Percentiles rank a stretch among this genome's conserved stretches.
phyloP scores from a whole-genome alignment of 2,797 vertebrate species.

The Cichlasoma orientale region DNA sequence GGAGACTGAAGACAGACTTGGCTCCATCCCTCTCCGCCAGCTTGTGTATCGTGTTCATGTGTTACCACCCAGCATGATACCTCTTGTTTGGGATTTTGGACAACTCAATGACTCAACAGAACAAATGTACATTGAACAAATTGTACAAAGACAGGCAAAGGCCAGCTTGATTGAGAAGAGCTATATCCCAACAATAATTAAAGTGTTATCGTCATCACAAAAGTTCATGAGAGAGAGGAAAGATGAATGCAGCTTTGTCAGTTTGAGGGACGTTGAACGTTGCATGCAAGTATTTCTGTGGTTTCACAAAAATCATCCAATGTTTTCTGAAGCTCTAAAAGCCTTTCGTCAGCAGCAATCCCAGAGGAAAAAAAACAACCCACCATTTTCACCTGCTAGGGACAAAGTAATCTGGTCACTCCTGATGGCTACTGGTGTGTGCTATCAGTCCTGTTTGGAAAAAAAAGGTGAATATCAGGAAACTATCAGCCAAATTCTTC shows the following conservation, averaged over 20 bases:
- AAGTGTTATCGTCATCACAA: constrained; percentile 85
- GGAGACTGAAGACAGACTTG: constrained; percentile 86
- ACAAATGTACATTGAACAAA: constrained; percentile 87
- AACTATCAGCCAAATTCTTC: constrained; percentile 71
- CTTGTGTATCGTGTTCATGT: constrained; percentile 92
- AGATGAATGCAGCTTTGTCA: constrained; percentile 89
- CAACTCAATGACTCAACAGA: constrained; percentile 84
- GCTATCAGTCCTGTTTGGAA: constrained; percentile 89
- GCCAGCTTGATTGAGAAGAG: not conserved
- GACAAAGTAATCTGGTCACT: constrained; percentile 83
- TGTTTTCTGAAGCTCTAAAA: constrained; percentile 53
- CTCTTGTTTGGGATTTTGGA: constrained; percentile 94
- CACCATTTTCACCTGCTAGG: not conserved
- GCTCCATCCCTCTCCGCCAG: constrained; percentile 89
- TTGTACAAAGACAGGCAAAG: constrained; percentile 79
- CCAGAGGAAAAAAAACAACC: not conserved
- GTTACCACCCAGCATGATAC: constrained; percentile 89
- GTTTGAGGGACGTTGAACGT: constrained; percentile 91
- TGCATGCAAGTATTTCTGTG: constrained; percentile 87
- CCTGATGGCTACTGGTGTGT: constrained; percentile 85
- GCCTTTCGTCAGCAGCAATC: accelerated
- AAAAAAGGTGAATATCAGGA: constrained; percentile 71
- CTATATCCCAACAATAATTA: constrained; percentile 50
- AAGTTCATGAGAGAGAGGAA: constrained; percentile 84
- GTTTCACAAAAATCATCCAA: constrained; percentile 77